These are phyloP conservation scores for Coilia nasus DNA, from an alignment of 2,797 vertebrate species.

Conservation along the genomic window DNA sequence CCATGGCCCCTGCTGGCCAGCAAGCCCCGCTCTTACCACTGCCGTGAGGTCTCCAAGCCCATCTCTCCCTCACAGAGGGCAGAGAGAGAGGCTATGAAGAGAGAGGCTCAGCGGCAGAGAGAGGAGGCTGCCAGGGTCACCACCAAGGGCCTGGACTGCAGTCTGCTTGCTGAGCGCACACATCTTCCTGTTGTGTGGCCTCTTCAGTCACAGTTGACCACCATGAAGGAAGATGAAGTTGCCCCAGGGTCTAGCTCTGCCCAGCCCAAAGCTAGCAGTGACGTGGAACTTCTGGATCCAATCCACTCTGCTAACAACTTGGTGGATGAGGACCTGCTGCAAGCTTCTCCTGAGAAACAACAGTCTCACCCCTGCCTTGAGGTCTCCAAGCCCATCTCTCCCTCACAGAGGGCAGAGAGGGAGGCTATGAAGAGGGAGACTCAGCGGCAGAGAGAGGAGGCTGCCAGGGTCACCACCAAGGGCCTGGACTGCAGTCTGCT, in stretches of 20 bases:
- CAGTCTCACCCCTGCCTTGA: background rate
- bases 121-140: background rate
- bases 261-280: too few species aligned
- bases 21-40: too few species aligned
- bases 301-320: background rate
- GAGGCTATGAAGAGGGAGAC: conserved; percentile 11
- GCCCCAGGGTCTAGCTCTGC: too few species aligned
- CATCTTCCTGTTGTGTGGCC: background rate
- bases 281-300: too few species aligned
- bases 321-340: too few species aligned
- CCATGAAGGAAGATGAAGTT: too few species aligned
- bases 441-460: background rate
- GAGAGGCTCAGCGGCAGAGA: background rate
- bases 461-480: background rate
- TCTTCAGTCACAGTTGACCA: background rate
- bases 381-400: background rate
- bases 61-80: background rate
- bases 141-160: background rate
- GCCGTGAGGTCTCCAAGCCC: background rate
- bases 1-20: background rate
- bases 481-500: background rate
- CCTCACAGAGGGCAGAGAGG: background rate
- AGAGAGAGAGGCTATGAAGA: background rate
- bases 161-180: background rate
- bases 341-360: background rate